Conservation (phyloP, 2,888 invertebrate genomes). For the Tetramorium bicarinatum region DNA sequence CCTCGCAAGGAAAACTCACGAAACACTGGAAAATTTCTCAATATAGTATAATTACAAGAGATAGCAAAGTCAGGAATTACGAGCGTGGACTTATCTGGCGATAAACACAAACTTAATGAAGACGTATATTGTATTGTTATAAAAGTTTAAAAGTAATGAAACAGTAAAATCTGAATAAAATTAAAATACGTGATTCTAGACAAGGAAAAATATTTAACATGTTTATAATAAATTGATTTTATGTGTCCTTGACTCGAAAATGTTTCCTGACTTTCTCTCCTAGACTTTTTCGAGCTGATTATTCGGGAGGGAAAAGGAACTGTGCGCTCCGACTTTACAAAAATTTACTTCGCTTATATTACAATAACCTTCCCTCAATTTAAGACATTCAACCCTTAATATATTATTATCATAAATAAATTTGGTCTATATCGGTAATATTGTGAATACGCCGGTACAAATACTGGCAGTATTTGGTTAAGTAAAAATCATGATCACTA, state of each 20-base stretch:
- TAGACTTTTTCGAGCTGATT: slow-evolving; percentile 69
- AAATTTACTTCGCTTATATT: slow-evolving; percentile 82
- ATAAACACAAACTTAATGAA: not conserved
- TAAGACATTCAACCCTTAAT: slow-evolving; percentile 84
- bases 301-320: slow-evolving; percentile 79
- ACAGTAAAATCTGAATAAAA: slow-evolving; percentile 14
- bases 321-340: slow-evolving; percentile 84
- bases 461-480: slow-evolving; percentile 86
- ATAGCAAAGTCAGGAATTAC: slow-evolving; percentile 50
- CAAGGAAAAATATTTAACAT: not conserved
- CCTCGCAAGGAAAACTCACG: slow-evolving; percentile 19
- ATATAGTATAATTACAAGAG: slow-evolving; percentile 26
- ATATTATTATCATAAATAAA: slow-evolving; percentile 86
- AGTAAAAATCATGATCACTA: slow-evolving; percentile 81
- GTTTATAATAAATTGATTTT: slow-evolving; percentile 9
- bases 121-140: not conserved
- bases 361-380: slow-evolving; percentile 84
- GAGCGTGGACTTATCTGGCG: slow-evolving; percentile 1
- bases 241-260: slow-evolving; percentile 72
- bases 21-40: slow-evolving; percentile 34
- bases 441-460: slow-evolving; percentile 85
- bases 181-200: slow-evolving; percentile 1
- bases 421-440: slow-evolving; percentile 86
- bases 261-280: slow-evolving; percentile 72
- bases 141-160: slow-evolving; percentile 23